phyloP scores from a whole-genome alignment of 2,797 vertebrate genomes.

The Enteromius afrohamiltoni region DNA sequence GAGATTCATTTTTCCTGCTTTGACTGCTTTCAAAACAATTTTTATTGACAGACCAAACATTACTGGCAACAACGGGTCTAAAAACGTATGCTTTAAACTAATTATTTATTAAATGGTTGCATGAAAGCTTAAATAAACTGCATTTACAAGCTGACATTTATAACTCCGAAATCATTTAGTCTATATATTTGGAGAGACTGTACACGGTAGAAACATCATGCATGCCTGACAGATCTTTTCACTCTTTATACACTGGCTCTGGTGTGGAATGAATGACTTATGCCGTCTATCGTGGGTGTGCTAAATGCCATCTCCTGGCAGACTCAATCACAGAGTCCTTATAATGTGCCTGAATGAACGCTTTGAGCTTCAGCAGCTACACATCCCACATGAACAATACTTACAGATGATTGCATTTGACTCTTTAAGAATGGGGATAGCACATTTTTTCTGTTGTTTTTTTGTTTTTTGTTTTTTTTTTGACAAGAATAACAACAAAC shows the following conservation, averaged over 20 bases:
- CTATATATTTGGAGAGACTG: background rate
- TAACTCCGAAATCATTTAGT: background rate
- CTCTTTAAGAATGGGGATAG: slow-evolving; percentile 32
- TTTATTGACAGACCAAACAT: background rate
- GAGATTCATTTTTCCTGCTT: background rate
- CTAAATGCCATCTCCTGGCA: slow-evolving; percentile 76
- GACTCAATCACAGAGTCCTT: slow-evolving; percentile 63
- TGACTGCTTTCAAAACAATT: background rate
- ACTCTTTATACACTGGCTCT: slow-evolving; percentile 39
- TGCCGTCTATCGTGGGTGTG: slow-evolving; percentile 74
- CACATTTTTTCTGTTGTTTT: background rate
- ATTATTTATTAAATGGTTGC: background rate
- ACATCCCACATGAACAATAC: slow-evolving; percentile 70
- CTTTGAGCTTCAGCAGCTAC: slow-evolving; percentile 56
- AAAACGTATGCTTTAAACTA: background rate
- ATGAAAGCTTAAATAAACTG: background rate
- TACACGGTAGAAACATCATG: slow-evolving; percentile 18
- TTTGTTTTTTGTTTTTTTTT: background rate
- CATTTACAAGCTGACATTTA: background rate
- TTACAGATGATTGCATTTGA: slow-evolving; percentile 59
- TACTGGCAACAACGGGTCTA: background rate
- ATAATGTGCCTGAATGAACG: slow-evolving; percentile 70
- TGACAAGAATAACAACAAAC: background rate
- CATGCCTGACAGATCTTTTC: slow-evolving; percentile 11
- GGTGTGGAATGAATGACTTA: slow-evolving; percentile 71